A percentile compares a stretch with the other conserved stretches of the same genome.
Conservation (phyloP, 2,888 invertebrate species). For the Stegophylla sp. region DNA sequence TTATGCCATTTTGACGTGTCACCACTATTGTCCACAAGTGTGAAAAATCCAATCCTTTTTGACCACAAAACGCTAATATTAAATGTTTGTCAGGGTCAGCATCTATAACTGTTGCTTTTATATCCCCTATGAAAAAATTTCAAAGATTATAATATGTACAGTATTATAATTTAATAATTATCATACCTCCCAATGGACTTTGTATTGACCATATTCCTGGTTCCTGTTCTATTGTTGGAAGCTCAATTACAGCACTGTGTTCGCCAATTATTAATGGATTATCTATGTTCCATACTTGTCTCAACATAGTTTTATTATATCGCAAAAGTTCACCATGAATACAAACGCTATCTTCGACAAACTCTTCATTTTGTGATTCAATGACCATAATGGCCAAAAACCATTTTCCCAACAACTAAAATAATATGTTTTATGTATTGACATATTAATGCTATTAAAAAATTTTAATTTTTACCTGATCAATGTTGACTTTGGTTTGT, state of each 20-base stretch:
- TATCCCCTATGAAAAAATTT: conserved; percentile 56
- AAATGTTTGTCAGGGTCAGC: conserved; percentile 60
- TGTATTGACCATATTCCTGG: conserved; percentile 62
- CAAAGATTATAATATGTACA: not conserved
- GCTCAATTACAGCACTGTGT: conserved; percentile 61
- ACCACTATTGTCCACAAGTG: conserved; percentile 62
- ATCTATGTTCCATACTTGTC: conserved; percentile 62
- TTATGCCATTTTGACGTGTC: conserved; percentile 61
- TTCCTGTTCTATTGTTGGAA: conserved; percentile 60
- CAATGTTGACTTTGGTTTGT: conserved; percentile 58
- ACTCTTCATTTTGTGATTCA: conserved; percentile 62
- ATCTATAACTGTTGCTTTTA: conserved; percentile 61
- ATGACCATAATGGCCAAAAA: conserved; percentile 62
- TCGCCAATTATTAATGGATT: conserved; percentile 60
- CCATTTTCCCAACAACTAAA: conserved; percentile 62
- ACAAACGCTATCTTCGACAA: conserved; percentile 62
- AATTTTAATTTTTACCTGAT: conserved; percentile 57
- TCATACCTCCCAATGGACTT: conserved; percentile 62
- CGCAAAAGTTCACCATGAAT: conserved; percentile 62
- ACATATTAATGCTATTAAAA: too few species aligned
- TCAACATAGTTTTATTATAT: conserved; percentile 61
- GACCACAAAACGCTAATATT: conserved; percentile 62
- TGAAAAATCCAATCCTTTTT: conserved; percentile 60
- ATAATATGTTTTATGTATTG: not conserved
- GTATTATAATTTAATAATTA: conserved; percentile 7